Evolutionary conservation across 1,140 invertebrate species (phyloP).

Genomic region (Saccostrea cuccullata): DNA sequence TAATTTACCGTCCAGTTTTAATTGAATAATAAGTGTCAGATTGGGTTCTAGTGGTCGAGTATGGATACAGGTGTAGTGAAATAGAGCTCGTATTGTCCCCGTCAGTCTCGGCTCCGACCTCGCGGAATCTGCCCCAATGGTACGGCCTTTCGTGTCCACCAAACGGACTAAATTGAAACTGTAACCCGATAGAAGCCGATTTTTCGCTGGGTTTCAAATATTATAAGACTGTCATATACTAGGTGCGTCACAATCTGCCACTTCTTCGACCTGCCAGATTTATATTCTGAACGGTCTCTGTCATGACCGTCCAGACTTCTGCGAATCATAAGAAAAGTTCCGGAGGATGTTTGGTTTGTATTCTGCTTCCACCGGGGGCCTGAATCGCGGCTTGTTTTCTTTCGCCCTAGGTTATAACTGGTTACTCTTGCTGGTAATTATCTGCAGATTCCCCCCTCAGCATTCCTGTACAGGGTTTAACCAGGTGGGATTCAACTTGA

Average conservation of each 20-base stretch:
- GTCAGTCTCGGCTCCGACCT: neutral
- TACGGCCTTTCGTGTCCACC: neutral
- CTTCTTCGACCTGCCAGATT: conserved; percentile 3
- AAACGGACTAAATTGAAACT: neutral
- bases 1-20: conserved; percentile 8
- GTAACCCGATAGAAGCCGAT: conserved; percentile 16
- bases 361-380: neutral
- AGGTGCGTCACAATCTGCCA: neutral
- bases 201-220: conserved; percentile 23
- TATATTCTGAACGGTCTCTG: neutral
- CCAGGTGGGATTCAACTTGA: conserved; percentile 11
- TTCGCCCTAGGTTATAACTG: conserved; percentile 3
- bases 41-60: neutral
- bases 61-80: neutral
- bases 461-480: neutral
- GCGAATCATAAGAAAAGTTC: neutral
- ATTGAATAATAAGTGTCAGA: conserved; percentile 26
- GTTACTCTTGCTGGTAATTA: neutral
- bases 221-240: conserved; percentile 2
- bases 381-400: neutral
- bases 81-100: neutral
- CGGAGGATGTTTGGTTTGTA: conserved; percentile 9
- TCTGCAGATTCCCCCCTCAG: neutral
- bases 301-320: neutral
- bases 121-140: neutral